Base-by-base conservation (phyloP, 2,113 vertebrate genomes). In the Mesitornis unicolor region DNA sequence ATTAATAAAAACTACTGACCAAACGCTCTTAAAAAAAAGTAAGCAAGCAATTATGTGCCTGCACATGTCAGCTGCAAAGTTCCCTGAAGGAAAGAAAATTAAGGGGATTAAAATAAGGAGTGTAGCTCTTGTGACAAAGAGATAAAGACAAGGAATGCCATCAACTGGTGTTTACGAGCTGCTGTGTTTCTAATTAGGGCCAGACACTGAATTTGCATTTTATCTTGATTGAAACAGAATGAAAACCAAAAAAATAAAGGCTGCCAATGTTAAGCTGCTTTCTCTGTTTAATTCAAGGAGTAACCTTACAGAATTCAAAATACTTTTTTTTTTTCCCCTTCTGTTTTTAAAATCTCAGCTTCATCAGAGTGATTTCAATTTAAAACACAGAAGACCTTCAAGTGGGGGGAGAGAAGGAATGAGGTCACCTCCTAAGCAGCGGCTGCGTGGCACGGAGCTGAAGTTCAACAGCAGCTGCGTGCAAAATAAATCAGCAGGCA, bases 111-210 rank as follows among this genome's bases (percentile, higher is more conserved):
- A 94, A 96, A 74, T 77, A 82, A 84, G 63, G 77, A 93, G 78
- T 10, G 1, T 83, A 70, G n/a, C 59, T 74, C 65, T 88, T 70
- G 50, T 71, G 69, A 95, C 90, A 93, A 95, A 83, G 64, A 90
- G 59, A 86, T 18, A 13, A 67, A 91, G 73, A 74, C 69, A 92
- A 88, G 91, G 77, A 91, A 61, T 53, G 76, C 83, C 83, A 90
- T 90, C 85, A 91, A 42, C 79, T 87, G 21, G 24, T 94, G 70
- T 95, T 95, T 85, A 89, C 63, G 87, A 96, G 95, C 67, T 74
- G 77, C 92, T 92, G 86, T 65, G 84, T 35, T 96, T 97, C 95
- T 96, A 96, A 97, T 96, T 97, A 95, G 91, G 95, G 83, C 54
- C 74, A 96, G 91, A 63, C 63, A 95, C 63, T 13, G 24, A 76